These are phyloP conservation scores for Gasteruption jaculator DNA, from an alignment of 2,888 invertebrate genomes.

Conservation along the genomic window DNA sequence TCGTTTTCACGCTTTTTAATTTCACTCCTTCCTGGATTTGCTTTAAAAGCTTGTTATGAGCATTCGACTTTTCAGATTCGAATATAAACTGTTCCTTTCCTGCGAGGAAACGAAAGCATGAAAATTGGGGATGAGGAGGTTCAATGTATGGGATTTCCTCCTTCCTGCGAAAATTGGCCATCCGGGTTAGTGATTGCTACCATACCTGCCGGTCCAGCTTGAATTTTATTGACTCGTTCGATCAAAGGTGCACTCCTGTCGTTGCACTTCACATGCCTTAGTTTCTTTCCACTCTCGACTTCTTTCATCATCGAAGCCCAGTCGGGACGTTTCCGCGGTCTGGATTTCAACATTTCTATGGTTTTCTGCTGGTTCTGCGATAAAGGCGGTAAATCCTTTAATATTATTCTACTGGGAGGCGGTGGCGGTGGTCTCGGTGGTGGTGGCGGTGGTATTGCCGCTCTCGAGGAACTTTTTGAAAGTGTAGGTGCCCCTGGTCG, in stretches of 20 bases:
- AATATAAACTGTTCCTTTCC: slow-evolving; percentile 79
- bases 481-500: slow-evolving; percentile 45
- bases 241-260: slow-evolving; percentile 60
- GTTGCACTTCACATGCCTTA: slow-evolving; percentile 80
- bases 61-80: slow-evolving; percentile 78
- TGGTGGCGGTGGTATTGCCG: slow-evolving; percentile 55
- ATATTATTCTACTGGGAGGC: slow-evolving; percentile 36
- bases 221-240: slow-evolving; percentile 47
- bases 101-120: slow-evolving; percentile 27
- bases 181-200: too few relatives aligned
- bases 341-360: slow-evolving; percentile 68
- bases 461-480: slow-evolving; percentile 47
- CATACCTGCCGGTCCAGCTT: slow-evolving; percentile 45
- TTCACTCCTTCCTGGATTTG: slow-evolving; percentile 76
- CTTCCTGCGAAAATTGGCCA: too few relatives aligned
- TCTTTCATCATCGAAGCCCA: slow-evolving; percentile 91
- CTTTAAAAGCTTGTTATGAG: slow-evolving; percentile 75
- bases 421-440: slow-evolving; percentile 74
- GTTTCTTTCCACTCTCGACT: slow-evolving; percentile 74
- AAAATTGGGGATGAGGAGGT: too few relatives aligned
- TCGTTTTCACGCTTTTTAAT: slow-evolving; percentile 72
- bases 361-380: slow-evolving; percentile 61
- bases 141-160: too few relatives aligned
- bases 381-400: slow-evolving; percentile 56
- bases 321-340: slow-evolving; percentile 79